A percentile compares a stretch with the other conserved stretches of the same genome.
phyloP scores from a whole-genome alignment of 2,113 vertebrate genomes.

The Centrocercus urophasianus region DNA sequence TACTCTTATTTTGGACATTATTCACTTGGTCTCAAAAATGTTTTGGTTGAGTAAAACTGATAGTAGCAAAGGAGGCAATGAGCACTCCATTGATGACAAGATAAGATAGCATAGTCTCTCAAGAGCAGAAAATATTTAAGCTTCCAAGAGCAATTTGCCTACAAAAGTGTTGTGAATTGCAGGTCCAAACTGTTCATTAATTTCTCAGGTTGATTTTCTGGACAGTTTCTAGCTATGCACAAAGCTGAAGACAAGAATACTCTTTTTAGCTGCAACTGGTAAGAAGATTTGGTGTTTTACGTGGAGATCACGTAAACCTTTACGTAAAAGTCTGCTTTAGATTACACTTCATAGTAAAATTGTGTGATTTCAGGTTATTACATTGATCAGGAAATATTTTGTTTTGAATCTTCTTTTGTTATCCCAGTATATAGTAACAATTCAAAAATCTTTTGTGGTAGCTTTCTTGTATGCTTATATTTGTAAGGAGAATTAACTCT shows the following conservation, averaged over 20 bases:
- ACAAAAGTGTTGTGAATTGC: background rate
- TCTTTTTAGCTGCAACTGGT: background rate
- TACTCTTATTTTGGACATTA: conserved; percentile 29
- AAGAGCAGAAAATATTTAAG: background rate
- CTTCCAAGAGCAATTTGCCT: background rate
- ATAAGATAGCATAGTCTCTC: fast-evolving
- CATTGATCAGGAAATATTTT: background rate
- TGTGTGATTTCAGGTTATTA: background rate
- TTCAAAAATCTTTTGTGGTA: background rate
- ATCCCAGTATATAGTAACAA: background rate
- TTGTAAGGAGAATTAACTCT: background rate
- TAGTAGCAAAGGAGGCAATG: background rate
- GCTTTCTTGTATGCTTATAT: background rate
- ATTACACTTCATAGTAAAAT: background rate
- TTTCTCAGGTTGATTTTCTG: background rate
- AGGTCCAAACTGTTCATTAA: background rate
- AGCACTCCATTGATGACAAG: background rate
- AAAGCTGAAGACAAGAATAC: background rate
- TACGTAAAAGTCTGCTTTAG: background rate
- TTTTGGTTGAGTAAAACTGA: background rate
- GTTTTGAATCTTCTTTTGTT: background rate
- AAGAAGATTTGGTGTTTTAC: background rate
- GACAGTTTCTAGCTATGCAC: background rate
- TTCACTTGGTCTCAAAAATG: background rate
- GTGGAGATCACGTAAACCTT: background rate